These are phyloP conservation scores for Haliaeetus leucogaster DNA, from an alignment of 2,113 vertebrate genomes.

Conservation along the genomic window DNA sequence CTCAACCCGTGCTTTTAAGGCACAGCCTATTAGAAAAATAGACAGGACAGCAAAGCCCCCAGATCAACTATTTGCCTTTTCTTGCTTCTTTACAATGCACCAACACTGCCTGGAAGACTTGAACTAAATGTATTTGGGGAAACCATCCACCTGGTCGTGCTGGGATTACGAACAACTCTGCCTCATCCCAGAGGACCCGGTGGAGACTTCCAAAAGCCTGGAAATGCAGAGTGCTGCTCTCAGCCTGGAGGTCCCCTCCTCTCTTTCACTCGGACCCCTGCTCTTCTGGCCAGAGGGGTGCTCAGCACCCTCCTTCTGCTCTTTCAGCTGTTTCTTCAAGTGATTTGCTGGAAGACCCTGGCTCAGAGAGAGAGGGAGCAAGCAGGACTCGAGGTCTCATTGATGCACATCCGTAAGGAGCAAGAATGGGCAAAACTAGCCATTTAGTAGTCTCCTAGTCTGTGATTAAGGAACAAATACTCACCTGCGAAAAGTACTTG, in stretches of 20 bases:
- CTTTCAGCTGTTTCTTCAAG: background rate
- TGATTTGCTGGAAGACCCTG: background rate
- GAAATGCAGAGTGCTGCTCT: background rate
- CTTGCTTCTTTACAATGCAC: background rate
- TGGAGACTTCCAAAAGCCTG: background rate
- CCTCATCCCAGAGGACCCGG: background rate
- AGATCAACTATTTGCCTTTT: background rate
- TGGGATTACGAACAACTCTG: background rate
- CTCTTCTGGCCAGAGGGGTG: background rate
- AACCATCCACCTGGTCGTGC: background rate
- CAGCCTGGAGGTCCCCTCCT: background rate
- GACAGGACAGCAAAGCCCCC: background rate
- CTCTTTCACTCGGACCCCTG: background rate
- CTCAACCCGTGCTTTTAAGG: background rate
- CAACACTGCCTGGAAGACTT: background rate
- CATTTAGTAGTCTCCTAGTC: background rate
- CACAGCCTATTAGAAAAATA: background rate
- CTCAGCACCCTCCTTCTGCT: background rate
- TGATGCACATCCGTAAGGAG: background rate
- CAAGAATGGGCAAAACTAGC: background rate
- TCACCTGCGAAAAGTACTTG: background rate
- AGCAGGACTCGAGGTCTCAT: background rate
- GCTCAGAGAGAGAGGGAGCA: background rate
- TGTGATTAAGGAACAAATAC: background rate
- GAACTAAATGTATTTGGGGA: background rate